Percentiles rank a stretch among this genome's conserved stretches.
phyloP scores from a whole-genome alignment of 1,140 invertebrate genomes.

The Drosophila obscura region DNA sequence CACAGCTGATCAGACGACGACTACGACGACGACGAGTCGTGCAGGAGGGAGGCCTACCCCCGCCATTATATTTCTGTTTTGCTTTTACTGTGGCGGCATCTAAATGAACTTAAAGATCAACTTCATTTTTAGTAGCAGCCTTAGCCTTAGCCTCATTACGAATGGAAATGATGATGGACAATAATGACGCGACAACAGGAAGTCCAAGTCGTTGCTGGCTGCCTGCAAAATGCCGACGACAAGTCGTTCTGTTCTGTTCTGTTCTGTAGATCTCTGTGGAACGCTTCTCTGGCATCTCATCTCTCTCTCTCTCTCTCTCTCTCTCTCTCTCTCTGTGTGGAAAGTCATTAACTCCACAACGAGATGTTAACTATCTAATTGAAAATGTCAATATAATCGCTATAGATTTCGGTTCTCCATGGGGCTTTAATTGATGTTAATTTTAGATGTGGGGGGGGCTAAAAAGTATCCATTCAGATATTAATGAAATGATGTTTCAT shows the following conservation, averaged over 20 bases:
- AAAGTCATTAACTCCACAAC: slow-evolving; percentile 38
- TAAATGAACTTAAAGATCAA: slow-evolving; percentile 78
- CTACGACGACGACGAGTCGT: slow-evolving; percentile 2
- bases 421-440: slow-evolving; percentile 43
- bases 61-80: slow-evolving; percentile 37
- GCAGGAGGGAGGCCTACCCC: slow-evolving; percentile 31
- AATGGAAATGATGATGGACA: slow-evolving; percentile 83
- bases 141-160: slow-evolving; percentile 80
- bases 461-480: slow-evolving; percentile 46
- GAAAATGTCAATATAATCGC: slow-evolving; percentile 57
- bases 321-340: background rate
- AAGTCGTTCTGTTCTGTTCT: slow-evolving; percentile 33
- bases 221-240: slow-evolving; percentile 34
- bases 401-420: slow-evolving; percentile 6
- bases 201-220: slow-evolving; percentile 61
- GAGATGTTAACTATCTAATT: slow-evolving; percentile 58
- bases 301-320: slow-evolving; percentile 8
- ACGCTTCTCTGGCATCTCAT: slow-evolving; percentile 23
- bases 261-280: slow-evolving; percentile 12
- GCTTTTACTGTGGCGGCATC: slow-evolving; percentile 65
- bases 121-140: slow-evolving; percentile 57
- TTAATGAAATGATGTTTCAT: slow-evolving; percentile 75
- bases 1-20: slow-evolving; percentile 63
- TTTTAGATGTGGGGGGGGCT: background rate
- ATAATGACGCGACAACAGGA: slow-evolving; percentile 82